Evolutionary conservation across 2,113 vertebrate species (phyloP), one percentile per base, ranked within the genome.

Genomic region (Proterorhinus semilunaris): DNA sequence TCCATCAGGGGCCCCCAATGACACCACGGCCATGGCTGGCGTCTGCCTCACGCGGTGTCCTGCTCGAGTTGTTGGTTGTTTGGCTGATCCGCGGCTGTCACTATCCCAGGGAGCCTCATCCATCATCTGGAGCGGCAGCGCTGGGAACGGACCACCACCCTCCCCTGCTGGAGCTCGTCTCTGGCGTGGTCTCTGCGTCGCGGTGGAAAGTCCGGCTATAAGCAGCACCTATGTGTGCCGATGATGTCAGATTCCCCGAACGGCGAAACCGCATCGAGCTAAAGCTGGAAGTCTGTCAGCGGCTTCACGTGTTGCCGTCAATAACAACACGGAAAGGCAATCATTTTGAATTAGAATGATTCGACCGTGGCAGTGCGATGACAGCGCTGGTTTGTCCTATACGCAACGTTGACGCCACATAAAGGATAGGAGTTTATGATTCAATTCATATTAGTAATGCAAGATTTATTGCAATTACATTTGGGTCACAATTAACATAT

Each of bases 1-100:
- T 47, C 69, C 52, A 67, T 71, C 75, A 72, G 62, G 78, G 27
- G 27, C 27, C 27, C 27, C 49, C 71, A 70, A 84, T 84, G 89
- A 85, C 82, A 87, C 83, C 86, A 84, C 79, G 77, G 80, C 17
- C 43, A 36, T 47, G 71, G 83, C 81, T 86, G 78, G 83, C 79
- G 80, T 90, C 86, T 76, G 82, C 75, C 85, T 91, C 69, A 59
- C 69, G 81, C 75, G 36, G 82, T 87, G 89, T 76, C 82, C 86
- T 84, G 88, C 87, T 86, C 86, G 85, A 87, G 88, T 89, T 86
- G 81, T 85, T 83, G 87, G 86, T 91, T 91, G 89, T 87, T 91
- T 84, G 78, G 80, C 73, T 87, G 88, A 90, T 89, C 88, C 86
- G 83, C 71, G 68, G 72, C 74, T 89, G 87, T 87, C 88, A 88